Evolutionary conservation across 1,140 invertebrate genomes (phyloP).

Genomic region (Pseudomyrmex gracilis): DNA sequence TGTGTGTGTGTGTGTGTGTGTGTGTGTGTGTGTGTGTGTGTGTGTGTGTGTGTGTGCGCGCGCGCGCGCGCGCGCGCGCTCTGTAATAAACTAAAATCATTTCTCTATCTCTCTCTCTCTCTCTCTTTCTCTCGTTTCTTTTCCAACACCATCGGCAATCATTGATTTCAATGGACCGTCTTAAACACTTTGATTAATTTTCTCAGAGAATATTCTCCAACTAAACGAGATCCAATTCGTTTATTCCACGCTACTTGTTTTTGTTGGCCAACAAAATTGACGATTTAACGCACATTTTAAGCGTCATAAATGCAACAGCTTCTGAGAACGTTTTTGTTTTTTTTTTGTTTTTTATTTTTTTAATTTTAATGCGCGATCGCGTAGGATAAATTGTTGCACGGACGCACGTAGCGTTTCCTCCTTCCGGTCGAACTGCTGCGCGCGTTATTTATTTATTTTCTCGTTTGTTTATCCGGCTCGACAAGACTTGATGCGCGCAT

Average conservation of each 20-base stretch:
- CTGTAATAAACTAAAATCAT: slow-evolving; percentile 57
- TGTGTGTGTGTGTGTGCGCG: no score
- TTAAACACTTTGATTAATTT: background rate
- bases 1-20: no score
- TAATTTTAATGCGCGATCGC: no score
- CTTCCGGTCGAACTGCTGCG: no score
- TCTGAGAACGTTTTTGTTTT: no score
- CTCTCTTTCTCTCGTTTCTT: background rate
- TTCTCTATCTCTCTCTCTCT: background rate
- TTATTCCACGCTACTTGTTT: background rate
- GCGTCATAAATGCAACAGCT: no score
- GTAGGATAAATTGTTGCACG: background rate
- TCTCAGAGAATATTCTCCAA: background rate
- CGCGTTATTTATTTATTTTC: slow-evolving; percentile 66
- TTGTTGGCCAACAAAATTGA: background rate
- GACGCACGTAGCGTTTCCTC: background rate
- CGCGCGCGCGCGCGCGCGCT: no score
- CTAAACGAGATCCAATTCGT: background rate
- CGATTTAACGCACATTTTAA: no score
- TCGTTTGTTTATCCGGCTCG: slow-evolving; percentile 65
- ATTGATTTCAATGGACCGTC: slow-evolving; percentile 36
- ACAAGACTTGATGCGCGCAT: slow-evolving; percentile 71
- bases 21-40: no score
- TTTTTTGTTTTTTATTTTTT: no score
- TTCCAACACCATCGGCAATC: background rate